Base-by-base conservation (phyloP, 1,140 invertebrate genomes). In the Probaryconus sp. region DNA sequence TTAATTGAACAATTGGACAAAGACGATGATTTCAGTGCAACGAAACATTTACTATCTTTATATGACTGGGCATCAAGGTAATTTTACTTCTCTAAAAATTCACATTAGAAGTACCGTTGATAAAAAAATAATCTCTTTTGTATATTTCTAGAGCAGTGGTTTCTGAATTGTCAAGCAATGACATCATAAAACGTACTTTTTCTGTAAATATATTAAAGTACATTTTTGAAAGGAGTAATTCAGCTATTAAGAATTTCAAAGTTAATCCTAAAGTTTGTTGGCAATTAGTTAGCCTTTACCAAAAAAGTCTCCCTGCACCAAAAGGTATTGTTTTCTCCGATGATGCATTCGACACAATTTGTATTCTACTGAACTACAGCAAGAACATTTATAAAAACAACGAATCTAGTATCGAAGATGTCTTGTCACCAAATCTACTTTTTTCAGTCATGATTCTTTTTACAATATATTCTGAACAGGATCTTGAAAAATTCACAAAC, bases 251-350 rank as follows among this genome's bases (percentile, higher is more conserved):
- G n/a, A 16, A 64, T 16, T 65, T 20, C 2, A 68, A 75, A 58
- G 53, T 55, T 5, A 60, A 33, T 6, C 64, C 75, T 9, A 80
- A 78, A 35, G 10, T 81, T 11, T 81, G 79, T 35, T 75, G 64
- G 48, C 55, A 74, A 40, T 53, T 74, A 13, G 65, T 81, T 43
- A 28, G 78, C 21, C 51, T 80, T 5, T 77, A 80, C 13, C 40
- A 37, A 11, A 71, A 71, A 24, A 78, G 72, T 21, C 26, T 80
- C 0, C 24, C 50, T 7, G 5, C 24, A 6, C 5, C 42, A 7
- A 64, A 38, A 26, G 79, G 80, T 26, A 56, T 79, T 13, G 24
- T 53, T 30, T 81, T 80, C 16, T 7, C 65, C 0, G 63, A 70
- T n/a, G 42, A 74, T 6, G 70, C 71, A 28, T 51, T 80, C 21